Evolutionary conservation across 2,888 invertebrate species (phyloP), one percentile per base, ranked within the genome.

Genomic region (Neoaliturus tenellus): DNA sequence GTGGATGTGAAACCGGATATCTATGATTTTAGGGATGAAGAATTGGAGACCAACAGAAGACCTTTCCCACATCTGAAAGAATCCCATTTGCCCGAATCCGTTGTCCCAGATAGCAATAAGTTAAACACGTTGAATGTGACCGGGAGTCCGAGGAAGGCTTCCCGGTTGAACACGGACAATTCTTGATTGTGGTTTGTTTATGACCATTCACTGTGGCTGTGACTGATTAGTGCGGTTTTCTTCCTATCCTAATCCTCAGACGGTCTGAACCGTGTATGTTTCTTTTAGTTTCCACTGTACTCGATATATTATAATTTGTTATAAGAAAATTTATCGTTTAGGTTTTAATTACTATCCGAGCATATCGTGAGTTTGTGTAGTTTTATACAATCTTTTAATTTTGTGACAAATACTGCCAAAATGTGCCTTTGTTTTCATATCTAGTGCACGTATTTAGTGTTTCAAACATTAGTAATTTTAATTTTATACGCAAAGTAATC

Each of bases 21-120:
- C n/a, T 82, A 82, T 20, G 82, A 82, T 71, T 82, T 82, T 33
- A 69, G 48, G 14, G 82, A 82, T 71, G 82, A 82, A 10, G 82
- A 82, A 8, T 31, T 71, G 33, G 31, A 51, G n/a, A 17, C 35
- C 31, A 71, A 71, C 8, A 82, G 51, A 31, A 82, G 71, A 71
- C 48, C 35, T 4, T 69, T 71, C 51, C 20, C 25, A 1, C 71
- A 14, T 20, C 23, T n/a, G 1, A 82, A 82, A 51, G 82, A 82
- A 20, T 33, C 55, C 17, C 75, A 8, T 39, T 71, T 39, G 28
- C 75, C 35, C 14, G 25, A 75, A 44, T 48, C 75, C 25, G 75
- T 48, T 28, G 23, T 25, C 12, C 48, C 48, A 12, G 75, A 75
- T 44, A 48, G 75, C 75, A 75, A 75, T 75, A 75, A 75, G 39